Evolutionary conservation across 1,140 invertebrate species (phyloP).

Genomic region (Lordiphosa mommai): DNA sequence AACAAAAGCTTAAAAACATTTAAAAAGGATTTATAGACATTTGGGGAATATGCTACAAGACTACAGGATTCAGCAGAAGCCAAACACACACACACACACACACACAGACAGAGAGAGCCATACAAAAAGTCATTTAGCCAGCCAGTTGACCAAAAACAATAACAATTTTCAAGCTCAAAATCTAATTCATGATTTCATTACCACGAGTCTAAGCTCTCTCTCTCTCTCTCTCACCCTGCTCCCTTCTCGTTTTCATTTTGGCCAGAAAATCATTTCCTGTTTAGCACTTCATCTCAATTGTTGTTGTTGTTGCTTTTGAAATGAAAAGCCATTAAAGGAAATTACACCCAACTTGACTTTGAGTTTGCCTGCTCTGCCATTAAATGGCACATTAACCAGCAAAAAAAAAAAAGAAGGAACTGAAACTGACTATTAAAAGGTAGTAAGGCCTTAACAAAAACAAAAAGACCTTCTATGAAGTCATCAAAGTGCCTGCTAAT

Average conservation of each 20-base stretch:
- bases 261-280: constrained; percentile 73
- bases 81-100: constrained; percentile 4
- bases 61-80: constrained; percentile 31
- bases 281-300: constrained; percentile 62
- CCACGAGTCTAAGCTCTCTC: constrained; percentile 30
- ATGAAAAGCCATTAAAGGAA: constrained; percentile 76
- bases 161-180: constrained; percentile 75
- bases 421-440: neutral
- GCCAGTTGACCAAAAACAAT: constrained; percentile 62
- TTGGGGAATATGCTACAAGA: constrained; percentile 71
- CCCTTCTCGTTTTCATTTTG: constrained; percentile 16
- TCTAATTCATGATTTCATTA: constrained; percentile 77
- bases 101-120: constrained; percentile 13
- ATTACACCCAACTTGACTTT: constrained; percentile 73
- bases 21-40: constrained; percentile 78
- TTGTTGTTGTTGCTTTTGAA: constrained; percentile 59
- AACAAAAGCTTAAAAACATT: constrained; percentile 78
- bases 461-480: constrained; percentile 48
- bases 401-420: constrained; percentile 4
- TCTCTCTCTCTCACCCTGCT: neutral
- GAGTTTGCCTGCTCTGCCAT: constrained; percentile 33
- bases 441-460: constrained; percentile 3
- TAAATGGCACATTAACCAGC: constrained; percentile 58
- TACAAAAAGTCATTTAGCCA: constrained; percentile 71
- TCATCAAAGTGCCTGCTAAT: constrained; percentile 71